Percentiles rank a stretch among this genome's conserved stretches.
Evolutionary conservation across 2,888 invertebrate genomes (phyloP).

Genomic region (Strigamia maritima): DNA sequence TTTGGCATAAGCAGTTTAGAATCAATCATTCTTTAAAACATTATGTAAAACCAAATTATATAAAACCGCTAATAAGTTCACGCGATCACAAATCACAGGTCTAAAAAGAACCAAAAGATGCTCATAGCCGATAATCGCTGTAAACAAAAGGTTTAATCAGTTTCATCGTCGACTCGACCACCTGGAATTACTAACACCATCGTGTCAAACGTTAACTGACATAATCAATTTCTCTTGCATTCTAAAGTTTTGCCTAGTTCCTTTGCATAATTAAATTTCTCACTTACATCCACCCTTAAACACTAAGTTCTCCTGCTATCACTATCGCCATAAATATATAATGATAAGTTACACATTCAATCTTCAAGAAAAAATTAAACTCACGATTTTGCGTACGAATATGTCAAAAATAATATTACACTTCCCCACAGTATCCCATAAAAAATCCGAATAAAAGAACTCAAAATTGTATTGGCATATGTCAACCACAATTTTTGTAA

Average conservation of each 20-base stretch:
- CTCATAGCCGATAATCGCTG: background rate
- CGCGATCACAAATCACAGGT: background rate
- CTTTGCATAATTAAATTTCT: conserved; percentile 23
- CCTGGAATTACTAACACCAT: background rate
- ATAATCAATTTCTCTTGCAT: background rate
- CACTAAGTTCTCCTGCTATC: no score
- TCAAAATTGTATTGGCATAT: conserved; percentile 9
- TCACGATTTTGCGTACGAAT: no score
- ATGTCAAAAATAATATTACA: background rate
- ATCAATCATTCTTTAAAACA: background rate
- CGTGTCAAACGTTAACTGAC: background rate
- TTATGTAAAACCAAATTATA: background rate
- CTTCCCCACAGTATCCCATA: background rate
- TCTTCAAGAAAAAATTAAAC: no score
- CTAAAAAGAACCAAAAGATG: background rate
- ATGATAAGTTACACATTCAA: no score
- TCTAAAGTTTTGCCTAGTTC: background rate
- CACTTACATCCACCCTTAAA: background rate
- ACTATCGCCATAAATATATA: background rate
- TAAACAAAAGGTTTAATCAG: background rate
- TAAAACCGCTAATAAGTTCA: conserved; percentile 5
- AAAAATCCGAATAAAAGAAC: background rate
- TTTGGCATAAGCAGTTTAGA: background rate
- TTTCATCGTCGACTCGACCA: no score
- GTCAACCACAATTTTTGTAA: background rate